A percentile compares a stretch with the other conserved stretches of the same genome.
phyloP scores from a whole-genome alignment of 2,113 vertebrate genomes.

The Vidua macroura region DNA sequence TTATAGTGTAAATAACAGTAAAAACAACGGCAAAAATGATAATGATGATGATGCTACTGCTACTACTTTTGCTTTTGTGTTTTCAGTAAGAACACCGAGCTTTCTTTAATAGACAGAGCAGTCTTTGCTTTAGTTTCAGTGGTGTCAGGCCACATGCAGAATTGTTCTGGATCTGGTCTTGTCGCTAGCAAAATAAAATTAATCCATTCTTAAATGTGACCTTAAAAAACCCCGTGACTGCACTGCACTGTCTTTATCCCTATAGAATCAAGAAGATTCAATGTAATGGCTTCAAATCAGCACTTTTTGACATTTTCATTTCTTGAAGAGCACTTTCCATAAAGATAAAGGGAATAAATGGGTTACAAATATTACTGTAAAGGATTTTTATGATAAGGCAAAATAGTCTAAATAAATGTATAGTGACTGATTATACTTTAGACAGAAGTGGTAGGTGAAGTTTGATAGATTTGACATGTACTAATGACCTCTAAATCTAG shows the following conservation, averaged over 20 bases:
- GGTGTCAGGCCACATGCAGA: background rate
- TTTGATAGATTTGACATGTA: background rate
- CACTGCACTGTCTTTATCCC: background rate
- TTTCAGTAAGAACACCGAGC: background rate
- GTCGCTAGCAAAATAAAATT: background rate
- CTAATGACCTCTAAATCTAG: background rate
- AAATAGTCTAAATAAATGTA: background rate
- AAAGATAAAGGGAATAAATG: background rate
- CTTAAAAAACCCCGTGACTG: background rate
- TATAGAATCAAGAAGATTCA: background rate
- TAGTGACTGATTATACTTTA: background rate
- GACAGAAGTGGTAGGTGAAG: background rate
- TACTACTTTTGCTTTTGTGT: background rate
- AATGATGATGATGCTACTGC: background rate
- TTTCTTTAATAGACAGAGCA: background rate
- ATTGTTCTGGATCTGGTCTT: background rate
- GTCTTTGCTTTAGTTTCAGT: background rate
- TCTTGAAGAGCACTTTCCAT: background rate
- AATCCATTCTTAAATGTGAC: background rate
- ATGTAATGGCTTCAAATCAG: background rate
- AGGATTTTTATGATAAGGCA: background rate
- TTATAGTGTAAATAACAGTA: background rate
- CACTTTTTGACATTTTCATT: background rate
- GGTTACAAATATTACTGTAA: background rate
- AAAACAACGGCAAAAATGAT: background rate